Evolutionary conservation across 2,797 vertebrate genomes (phyloP), one percentile per base, ranked within the genome.

Genomic region (Acrocephalus scirpaceus): DNA sequence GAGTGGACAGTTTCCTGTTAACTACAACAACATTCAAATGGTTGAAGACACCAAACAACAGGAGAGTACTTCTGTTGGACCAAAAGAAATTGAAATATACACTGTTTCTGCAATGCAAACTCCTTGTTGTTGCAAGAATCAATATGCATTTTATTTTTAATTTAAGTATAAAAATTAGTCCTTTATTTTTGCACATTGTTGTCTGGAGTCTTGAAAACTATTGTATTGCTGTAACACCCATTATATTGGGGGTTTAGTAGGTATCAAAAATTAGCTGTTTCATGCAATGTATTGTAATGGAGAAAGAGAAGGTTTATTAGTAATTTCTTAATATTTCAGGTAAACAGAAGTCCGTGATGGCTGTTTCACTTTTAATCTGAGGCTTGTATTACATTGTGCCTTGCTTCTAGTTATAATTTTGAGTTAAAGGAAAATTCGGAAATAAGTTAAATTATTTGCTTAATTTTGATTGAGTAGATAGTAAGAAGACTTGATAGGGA

Each of bases 81-180:
- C 98, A 93, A 99, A 98, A 98, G 99, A 99, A 97, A 98, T 98
- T 98, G 99, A 99, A 97, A 99, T 99, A 98, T 99, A 99, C 98
- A 99, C 99, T 88, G 99, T 99, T 97, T 99, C 99, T 38, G 98
- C 99, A 94, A 99, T 99, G 99, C 99, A 99, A 95, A 99, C 99
- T 53, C 99, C 99, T 17, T 99, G 99, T 97, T 99, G 99, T 96
- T 99, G 99, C 98, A 99, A 98, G 97, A 99, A 99, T 97, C 99
- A 99, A 94, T 99, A 99, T 45, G 99, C 99, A 18, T 99, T 99
- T 97, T 98, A 98, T 97, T 98, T 98, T 96, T 98, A 95, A 96
- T 90, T 94, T 86, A 86, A 92, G 25, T 38, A 64, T 70, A 60
- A 91, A 88, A 65, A 34, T 54, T 91, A 70, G 78, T 32, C n/a